Evolutionary conservation across 2,113 vertebrate species (phyloP).

Genomic region (Chelonoidis abingdonii): DNA sequence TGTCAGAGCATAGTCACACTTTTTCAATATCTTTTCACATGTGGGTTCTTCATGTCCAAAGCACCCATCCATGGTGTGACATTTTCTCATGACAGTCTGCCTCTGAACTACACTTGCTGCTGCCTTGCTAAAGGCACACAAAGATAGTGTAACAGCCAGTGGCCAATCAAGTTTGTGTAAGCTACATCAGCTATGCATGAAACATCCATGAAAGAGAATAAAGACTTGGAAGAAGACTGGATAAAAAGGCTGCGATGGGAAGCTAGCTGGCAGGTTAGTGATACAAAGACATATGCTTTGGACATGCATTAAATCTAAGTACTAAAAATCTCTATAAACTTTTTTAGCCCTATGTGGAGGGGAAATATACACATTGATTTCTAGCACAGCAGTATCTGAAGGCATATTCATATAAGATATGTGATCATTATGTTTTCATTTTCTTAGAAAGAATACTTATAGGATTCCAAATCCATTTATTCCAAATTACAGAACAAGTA

Average conservation of each 20-base stretch:
- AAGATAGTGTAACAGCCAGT: conserved; percentile 82
- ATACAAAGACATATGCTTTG: conserved; percentile 52
- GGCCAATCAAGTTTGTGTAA: conserved; percentile 74
- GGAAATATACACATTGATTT: conserved; percentile 38
- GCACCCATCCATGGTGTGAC: conserved; percentile 82
- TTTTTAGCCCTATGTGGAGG: conserved; percentile 22
- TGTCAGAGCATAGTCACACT: conserved; percentile 69
- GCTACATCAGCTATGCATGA: conserved; percentile 81
- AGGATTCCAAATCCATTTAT: conserved; percentile 55
- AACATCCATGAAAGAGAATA: conserved; percentile 75
- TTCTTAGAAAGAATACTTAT: conserved; percentile 67
- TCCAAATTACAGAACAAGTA: conserved; percentile 49
- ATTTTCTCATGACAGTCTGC: conserved; percentile 87
- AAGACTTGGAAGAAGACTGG: conserved; percentile 82
- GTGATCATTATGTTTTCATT: conserved; percentile 55
- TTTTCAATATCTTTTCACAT: conserved; percentile 61
- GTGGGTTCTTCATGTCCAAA: conserved; percentile 79
- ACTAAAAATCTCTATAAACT: conserved; percentile 58
- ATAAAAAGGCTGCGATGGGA: conserved; percentile 79
- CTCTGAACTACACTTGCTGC: conserved; percentile 81
- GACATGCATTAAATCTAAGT: neutral
- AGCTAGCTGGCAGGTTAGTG: conserved; percentile 83
- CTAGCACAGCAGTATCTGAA: conserved; percentile 26
- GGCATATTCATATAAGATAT: conserved; percentile 35
- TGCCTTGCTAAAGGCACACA: conserved; percentile 84